Conservation (phyloP, 2,888 invertebrate genomes). For the Andrena bicolor region DNA sequence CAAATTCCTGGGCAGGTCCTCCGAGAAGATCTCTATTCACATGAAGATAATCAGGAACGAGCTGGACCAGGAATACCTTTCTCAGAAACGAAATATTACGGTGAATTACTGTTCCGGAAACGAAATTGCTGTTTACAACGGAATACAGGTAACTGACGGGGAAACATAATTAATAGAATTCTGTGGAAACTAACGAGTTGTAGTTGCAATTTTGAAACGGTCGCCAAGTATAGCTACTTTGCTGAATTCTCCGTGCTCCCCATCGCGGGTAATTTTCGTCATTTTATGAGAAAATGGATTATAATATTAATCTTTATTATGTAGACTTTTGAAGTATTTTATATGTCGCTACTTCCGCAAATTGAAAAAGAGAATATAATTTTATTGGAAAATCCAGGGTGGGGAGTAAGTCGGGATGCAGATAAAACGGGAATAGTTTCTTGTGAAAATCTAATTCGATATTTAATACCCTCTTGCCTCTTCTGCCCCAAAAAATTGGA, state of each 20-base stretch:
- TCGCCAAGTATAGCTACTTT: neutral
- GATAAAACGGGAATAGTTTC: no score
- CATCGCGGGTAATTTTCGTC: no score
- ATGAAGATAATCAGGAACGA: conserved; percentile 76
- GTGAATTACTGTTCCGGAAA: conserved; percentile 77
- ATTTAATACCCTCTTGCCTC: no score
- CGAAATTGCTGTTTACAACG: conserved; percentile 79
- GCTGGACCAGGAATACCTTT: conserved; percentile 55
- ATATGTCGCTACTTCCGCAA: no score
- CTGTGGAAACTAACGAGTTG: neutral
- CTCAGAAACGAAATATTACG: conserved; percentile 64
- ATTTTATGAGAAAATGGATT: no score
- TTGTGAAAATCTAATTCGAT: no score
- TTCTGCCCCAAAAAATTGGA: no score
- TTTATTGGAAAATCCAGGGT: no score
- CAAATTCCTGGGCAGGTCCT: conserved; percentile 73
- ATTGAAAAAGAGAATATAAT: no score
- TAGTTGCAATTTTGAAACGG: neutral
- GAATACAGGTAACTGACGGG: conserved; percentile 64
- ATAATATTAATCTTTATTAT: no score
- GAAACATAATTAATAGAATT: neutral
- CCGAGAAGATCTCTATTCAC: conserved; percentile 75
- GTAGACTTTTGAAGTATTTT: no score
- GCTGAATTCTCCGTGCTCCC: neutral
- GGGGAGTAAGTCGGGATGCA: no score